Conservation (phyloP, 2,797 vertebrate species). For the Ciconia nigra region DNA sequence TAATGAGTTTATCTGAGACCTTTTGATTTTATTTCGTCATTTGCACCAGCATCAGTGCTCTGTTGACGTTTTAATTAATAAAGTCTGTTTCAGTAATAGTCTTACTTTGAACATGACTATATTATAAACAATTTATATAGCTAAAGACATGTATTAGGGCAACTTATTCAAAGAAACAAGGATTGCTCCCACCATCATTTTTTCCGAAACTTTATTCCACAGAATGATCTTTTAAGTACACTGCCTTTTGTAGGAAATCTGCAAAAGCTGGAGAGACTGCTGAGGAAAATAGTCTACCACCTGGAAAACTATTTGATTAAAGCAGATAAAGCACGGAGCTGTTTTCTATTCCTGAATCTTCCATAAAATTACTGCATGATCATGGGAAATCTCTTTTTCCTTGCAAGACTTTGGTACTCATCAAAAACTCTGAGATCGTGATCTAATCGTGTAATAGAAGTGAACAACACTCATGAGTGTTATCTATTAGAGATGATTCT, state of each 20-base stretch:
- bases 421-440: background rate
- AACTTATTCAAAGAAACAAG: background rate
- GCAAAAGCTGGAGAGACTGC: background rate
- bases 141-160: background rate
- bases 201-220: background rate
- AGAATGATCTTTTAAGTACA: background rate
- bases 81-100: background rate
- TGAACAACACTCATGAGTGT: background rate
- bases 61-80: background rate
- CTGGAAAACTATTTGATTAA: background rate
- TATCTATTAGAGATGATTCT: slow-evolving; percentile 20
- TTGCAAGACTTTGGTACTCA: background rate
- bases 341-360: background rate
- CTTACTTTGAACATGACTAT: background rate
- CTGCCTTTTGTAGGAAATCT: background rate
- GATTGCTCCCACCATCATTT: background rate
- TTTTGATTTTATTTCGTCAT: background rate
- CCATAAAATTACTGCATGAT: background rate
- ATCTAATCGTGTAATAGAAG: background rate
- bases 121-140: background rate
- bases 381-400: slow-evolving; percentile 16
- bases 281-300: background rate
- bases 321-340: background rate
- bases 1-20: background rate
- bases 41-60: background rate